Evolutionary conservation across 1,140 invertebrate genomes (phyloP).

Genomic region (Lysiphlebus fabarum): DNA sequence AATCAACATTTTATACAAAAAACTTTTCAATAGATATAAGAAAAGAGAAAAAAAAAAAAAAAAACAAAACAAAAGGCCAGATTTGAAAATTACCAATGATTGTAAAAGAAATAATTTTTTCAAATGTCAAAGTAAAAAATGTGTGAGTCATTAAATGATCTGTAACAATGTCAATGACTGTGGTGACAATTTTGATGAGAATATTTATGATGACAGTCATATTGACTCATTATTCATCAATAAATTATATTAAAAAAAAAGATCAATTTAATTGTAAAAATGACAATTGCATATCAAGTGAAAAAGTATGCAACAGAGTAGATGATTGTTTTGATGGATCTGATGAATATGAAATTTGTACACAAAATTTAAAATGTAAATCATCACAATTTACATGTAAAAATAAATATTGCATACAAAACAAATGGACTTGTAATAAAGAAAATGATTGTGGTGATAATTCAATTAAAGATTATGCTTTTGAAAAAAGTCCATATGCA

Average conservation of each 20-base stretch:
- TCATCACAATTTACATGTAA: conserved; percentile 46
- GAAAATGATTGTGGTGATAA: conserved; percentile 73
- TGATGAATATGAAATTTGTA: conserved; percentile 64
- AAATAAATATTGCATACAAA: conserved; percentile 64
- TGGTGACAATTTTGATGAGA: conserved; percentile 55
- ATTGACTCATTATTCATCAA: neutral
- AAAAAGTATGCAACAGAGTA: conserved; percentile 74
- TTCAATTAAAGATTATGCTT: conserved; percentile 62
- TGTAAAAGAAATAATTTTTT: conserved; percentile 21
- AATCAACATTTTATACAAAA: too few relatives aligned
- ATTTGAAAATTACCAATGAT: too few relatives aligned
- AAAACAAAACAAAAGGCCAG: too few relatives aligned
- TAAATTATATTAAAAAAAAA: conserved; percentile 13
- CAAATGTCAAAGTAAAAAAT: conserved; percentile 50
- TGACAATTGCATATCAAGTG: conserved; percentile 69
- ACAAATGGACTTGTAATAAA: conserved; percentile 67
- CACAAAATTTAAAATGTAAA: conserved; percentile 28
- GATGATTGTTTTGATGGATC: conserved; percentile 70
- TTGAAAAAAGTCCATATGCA: conserved; percentile 3
- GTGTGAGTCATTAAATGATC: conserved; percentile 43
- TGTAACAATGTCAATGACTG: conserved; percentile 57
- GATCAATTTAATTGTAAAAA: conserved; percentile 55
- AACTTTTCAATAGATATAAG: too few relatives aligned
- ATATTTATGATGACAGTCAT: conserved; percentile 10
- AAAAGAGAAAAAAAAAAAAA: too few relatives aligned